Base-by-base conservation (phyloP, 2,888 invertebrate species). In the Bombyx huttoni region DNA sequence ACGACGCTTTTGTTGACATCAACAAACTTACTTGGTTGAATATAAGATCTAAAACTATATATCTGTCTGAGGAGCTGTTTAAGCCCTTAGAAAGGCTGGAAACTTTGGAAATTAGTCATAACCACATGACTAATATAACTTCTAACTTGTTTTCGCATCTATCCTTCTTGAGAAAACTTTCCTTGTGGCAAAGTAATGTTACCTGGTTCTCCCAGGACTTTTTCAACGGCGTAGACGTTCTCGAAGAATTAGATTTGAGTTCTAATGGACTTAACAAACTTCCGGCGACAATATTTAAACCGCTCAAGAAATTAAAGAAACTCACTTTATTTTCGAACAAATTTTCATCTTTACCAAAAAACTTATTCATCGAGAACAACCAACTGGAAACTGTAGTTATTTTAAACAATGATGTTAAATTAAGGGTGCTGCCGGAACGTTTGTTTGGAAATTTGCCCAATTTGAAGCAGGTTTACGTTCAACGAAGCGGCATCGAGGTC, bases 181-280 rank as follows among this genome's bases (percentile, higher is more conserved):
- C 93, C 62, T 72, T 95, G 40, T 93, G 92, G 91, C 89, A 90
- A 62, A 95, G 94, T 69, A 89, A 90, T 60, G 79, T 95, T 52
- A 89, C 83, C 33, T 90, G 91, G 74, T 84, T 94, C 46, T 88
- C 91, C 13, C 84, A 90, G 56, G 87, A 90, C 53, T 87, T 91
- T 55, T 93, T 94, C 66, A 89, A 90, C 35, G 91, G 92, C 49
- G 87, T 93, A 3, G 78, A 87, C 35, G 90, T 91, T 0, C 80
- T 96, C 6, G 84, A 89, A 61, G 90, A 90, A 58, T 82, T 96
- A 55, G 94, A 94, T 78, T 73, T 96, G 52, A 91, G 92, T 61
- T 81, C 89, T 12, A 95, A 94, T 72, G 86, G 89, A 50, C 85
- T 95, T 58, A 89, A 89, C 53, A 83, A 87, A 53, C 78, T 95